phyloP scores from a whole-genome alignment of 2,888 invertebrate species.

The Idaea biselata region DNA sequence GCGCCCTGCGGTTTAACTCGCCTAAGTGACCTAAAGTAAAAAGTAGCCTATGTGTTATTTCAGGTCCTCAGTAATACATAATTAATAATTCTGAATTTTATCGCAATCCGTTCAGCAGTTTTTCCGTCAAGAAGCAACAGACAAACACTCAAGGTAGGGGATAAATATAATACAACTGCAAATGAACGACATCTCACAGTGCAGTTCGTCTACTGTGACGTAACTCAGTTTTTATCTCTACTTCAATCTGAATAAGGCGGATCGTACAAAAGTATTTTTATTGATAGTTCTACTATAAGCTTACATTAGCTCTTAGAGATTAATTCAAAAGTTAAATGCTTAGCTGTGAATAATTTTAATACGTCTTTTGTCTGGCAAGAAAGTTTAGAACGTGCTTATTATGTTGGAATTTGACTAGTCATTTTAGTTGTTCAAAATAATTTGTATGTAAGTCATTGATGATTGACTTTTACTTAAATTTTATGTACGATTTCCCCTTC shows the following conservation, averaged over 20 bases:
- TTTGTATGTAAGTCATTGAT: not conserved
- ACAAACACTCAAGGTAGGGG: too few relatives aligned
- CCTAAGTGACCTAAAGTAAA: too few relatives aligned
- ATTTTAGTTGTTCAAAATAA: constrained; percentile 7
- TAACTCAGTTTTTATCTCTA: constrained; percentile 22
- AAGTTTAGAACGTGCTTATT: constrained; percentile 4
- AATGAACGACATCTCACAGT: not conserved
- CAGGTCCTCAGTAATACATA: too few relatives aligned
- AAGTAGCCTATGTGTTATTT: too few relatives aligned
- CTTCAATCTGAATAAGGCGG: constrained; percentile 5
- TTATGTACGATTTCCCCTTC: not conserved
- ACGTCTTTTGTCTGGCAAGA: constrained; percentile 5
- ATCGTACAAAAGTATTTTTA: not conserved
- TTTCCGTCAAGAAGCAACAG: too few relatives aligned
- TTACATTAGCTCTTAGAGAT: not conserved
- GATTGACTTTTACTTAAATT: not conserved
- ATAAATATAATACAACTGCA: not conserved
- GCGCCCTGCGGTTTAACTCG: too few relatives aligned
- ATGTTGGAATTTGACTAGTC: not conserved
- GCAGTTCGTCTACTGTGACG: not conserved
- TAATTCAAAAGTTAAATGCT: not conserved
- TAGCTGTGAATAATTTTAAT: constrained; percentile 5
- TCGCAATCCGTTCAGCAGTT: too few relatives aligned
- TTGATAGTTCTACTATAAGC: not conserved
- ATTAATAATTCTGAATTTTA: too few relatives aligned